These are phyloP conservation scores for Amphipoea oculea DNA, from an alignment of 2,888 invertebrate genomes.

Conservation along the genomic window DNA sequence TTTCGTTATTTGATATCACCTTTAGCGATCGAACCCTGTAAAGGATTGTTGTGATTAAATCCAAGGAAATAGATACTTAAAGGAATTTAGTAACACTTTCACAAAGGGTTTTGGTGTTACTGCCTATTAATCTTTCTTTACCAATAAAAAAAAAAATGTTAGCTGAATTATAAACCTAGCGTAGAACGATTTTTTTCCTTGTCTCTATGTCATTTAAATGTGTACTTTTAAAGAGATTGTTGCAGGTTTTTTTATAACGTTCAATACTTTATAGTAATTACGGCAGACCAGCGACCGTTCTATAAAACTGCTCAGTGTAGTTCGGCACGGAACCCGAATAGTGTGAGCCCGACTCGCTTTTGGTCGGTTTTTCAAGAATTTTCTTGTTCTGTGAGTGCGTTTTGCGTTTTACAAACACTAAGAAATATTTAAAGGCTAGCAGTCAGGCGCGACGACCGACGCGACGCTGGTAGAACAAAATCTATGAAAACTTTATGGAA, in stretches of 20 bases:
- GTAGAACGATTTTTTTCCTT: background rate
- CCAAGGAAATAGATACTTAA: background rate
- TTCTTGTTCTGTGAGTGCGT: background rate
- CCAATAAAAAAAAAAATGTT: background rate
- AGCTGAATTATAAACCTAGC: background rate
- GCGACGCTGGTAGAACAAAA: background rate
- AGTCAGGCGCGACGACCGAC: background rate
- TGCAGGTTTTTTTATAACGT: background rate
- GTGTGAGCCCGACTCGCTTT: background rate
- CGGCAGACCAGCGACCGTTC: background rate
- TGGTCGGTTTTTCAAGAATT: background rate
- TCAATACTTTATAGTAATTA: background rate
- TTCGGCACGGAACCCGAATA: background rate
- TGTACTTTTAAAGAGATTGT: background rate
- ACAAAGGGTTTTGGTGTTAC: background rate
- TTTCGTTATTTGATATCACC: slow-evolving; percentile 1
- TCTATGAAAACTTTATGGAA: background rate
- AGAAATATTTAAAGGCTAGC: background rate
- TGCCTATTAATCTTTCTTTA: background rate
- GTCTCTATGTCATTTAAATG: background rate
- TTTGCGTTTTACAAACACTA: slow-evolving; percentile 11
- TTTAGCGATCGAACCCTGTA: background rate
- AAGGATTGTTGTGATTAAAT: background rate
- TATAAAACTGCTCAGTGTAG: background rate
- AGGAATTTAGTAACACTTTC: background rate